Conservation (phyloP, 2,797 vertebrate species). For the Potorous gilbertii region DNA sequence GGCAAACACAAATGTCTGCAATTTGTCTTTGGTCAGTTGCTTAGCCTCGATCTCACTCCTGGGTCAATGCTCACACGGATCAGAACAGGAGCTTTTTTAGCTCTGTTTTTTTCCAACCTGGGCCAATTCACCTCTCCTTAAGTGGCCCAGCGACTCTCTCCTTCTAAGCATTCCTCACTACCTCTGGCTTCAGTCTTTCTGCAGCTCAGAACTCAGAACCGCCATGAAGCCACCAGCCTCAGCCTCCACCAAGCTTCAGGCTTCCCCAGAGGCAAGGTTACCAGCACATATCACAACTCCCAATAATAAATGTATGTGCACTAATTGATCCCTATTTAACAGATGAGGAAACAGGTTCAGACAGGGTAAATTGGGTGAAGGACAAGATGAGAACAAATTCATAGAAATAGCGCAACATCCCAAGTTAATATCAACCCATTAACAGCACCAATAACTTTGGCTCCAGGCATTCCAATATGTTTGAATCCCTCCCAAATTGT, state of each 20-base stretch:
- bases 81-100: neutral
- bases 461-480: neutral
- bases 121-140: neutral
- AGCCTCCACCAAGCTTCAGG: neutral
- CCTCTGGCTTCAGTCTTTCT: neutral
- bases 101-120: neutral
- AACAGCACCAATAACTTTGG: neutral
- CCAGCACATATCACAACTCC: neutral
- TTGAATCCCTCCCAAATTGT: neutral
- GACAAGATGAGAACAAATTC: neutral
- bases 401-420: neutral
- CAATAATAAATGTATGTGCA: neutral
- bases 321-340: neutral
- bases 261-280: neutral
- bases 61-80: neutral
- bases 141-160: too few relatives aligned
- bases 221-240: neutral
- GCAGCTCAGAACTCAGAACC: neutral
- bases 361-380: neutral
- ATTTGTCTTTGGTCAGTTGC: neutral
- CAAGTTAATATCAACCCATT: neutral
- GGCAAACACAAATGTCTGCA: neutral
- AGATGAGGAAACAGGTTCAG: neutral
- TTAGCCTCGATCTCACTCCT: neutral
- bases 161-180: neutral